Evolutionary conservation across 1,140 invertebrate species (phyloP).

Genomic region (Riptortus pedestris): DNA sequence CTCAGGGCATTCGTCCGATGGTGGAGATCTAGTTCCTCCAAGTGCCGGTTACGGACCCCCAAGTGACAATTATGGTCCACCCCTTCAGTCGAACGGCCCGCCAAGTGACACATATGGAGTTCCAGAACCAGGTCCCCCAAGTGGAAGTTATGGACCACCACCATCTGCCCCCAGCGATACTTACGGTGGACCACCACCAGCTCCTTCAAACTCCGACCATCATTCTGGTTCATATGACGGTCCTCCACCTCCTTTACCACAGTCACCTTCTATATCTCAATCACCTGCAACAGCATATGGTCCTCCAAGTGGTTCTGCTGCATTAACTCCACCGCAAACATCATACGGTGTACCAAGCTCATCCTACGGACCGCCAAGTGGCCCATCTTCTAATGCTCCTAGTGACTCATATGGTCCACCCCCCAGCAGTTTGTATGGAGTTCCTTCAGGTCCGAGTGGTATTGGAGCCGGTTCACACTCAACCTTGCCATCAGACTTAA

Average conservation of each 20-base stretch:
- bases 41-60: neutral
- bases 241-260: neutral
- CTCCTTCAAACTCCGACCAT: neutral
- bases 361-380: slow-evolving; percentile 21
- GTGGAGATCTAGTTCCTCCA: slow-evolving; percentile 21
- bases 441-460: slow-evolving; percentile 23
- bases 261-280: neutral
- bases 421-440: slow-evolving; percentile 22
- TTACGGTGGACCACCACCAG: neutral
- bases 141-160: slow-evolving; percentile 26
- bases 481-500: neutral
- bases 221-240: slow-evolving; percentile 2
- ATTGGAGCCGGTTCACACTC: neutral
- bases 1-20: neutral
- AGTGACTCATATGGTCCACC: slow-evolving; percentile 26
- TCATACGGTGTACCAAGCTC: slow-evolving; percentile 16
- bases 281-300: slow-evolving; percentile 46
- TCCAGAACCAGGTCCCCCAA: slow-evolving; percentile 18
- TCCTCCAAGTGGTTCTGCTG: slow-evolving; percentile 36
- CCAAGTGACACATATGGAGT: slow-evolving; percentile 26
- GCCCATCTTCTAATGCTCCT: slow-evolving; percentile 6
- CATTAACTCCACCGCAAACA: slow-evolving; percentile 34
- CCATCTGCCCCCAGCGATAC: slow-evolving; percentile 19
- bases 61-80: slow-evolving; percentile 15
- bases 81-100: neutral